Evolutionary conservation across 2,797 vertebrate species (phyloP), one percentile per base, ranked within the genome.

Genomic region (Limnodromus scolopaceus): DNA sequence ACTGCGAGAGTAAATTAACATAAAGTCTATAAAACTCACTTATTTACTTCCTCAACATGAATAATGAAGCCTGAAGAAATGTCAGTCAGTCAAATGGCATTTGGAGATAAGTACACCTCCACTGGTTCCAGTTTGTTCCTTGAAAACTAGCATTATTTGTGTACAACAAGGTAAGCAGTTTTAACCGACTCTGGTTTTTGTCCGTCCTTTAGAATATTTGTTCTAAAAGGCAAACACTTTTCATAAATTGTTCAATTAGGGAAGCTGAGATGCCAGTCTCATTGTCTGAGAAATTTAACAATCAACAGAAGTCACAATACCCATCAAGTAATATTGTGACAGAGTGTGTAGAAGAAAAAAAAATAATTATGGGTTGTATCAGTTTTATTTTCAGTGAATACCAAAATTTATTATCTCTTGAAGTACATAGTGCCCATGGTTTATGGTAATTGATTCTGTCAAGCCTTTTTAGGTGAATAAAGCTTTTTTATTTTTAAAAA

Each of bases 31-130:
- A 86, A 93, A 79, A 69, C 36, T 93, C 87, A 89, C 18, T 88
- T 93, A 65, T 87, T 95, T 94, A 72, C 57, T 89, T 92, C 78
- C 81, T 95, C 91, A 69, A 84, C 0, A 0, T 34, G 68, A 96
- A 76, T 95, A 96, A 96, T 76, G 87, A 96, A 90, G 66, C 65
- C 76, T 81, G 57, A 87, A 95, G 77, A 90, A 92, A 79, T 64
- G 48, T 64, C 85, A 91, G 71, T 92, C 68, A 87, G 66, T 76
- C 36, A 92, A 88, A 95, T 36, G 36, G 20, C 60, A 83, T 61
- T 91, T 75, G 66, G 87, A 93, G 81, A 75, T 75, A 91, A 94
- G 23, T 58, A 66, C 8, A 46, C 32, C 53, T 80, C 71, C 51
- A 45, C 10, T 82, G 63, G 49, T 81, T 94, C 34, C 10, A 5